Percentiles rank a stretch among this genome's conserved stretches.
phyloP scores from a whole-genome alignment of 2,797 vertebrate species.

The Enteromius anoplus region DNA sequence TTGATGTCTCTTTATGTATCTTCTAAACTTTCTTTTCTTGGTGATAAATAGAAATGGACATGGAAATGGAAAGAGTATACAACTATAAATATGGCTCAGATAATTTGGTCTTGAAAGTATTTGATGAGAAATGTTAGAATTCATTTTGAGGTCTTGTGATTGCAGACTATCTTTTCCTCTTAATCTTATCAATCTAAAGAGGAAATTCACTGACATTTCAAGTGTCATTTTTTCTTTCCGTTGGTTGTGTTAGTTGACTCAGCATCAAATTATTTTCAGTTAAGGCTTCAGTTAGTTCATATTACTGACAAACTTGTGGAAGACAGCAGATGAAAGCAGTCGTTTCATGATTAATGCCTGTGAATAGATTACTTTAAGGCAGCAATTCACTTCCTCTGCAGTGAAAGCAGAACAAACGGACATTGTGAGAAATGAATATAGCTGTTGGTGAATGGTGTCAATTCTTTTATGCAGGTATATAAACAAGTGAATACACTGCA shows the following conservation, averaged over 20 bases:
- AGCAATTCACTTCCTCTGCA: neutral
- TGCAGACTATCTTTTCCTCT: neutral
- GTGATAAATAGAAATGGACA: neutral
- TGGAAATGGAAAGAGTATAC: too few relatives aligned
- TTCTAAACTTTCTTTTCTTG: neutral
- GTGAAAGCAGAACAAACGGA: neutral
- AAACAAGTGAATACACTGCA: neutral
- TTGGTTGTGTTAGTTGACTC: neutral
- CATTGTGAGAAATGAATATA: neutral
- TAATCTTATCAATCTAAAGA: neutral
- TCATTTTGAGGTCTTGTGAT: neutral
- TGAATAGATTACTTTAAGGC: slow-evolving; percentile 4
- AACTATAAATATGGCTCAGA: too few relatives aligned
- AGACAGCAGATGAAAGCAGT: neutral
- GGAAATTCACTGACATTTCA: neutral
- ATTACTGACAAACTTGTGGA: neutral
- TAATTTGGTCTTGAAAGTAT: neutral
- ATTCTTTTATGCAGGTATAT: neutral
- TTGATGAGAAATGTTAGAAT: neutral
- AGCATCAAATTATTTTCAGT: neutral
- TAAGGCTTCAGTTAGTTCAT: neutral
- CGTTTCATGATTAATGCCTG: neutral
- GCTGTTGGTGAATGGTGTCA: neutral
- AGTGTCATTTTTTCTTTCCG: neutral
- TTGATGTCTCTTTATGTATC: neutral